phyloP scores from a whole-genome alignment of 2,113 vertebrate species.

The Microcebus murinus region DNA sequence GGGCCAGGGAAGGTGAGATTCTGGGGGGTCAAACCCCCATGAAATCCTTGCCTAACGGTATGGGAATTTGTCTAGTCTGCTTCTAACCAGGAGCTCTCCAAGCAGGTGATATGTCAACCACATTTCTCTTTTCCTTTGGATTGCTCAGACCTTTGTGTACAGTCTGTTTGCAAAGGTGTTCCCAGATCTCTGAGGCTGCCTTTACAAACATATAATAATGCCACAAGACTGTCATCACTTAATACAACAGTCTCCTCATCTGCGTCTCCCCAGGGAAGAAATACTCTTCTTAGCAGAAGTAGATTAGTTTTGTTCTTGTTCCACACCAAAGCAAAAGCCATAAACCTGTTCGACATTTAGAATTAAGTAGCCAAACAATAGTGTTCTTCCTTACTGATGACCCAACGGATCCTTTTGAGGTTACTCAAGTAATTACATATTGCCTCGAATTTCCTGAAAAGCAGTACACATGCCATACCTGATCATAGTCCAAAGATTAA shows the following conservation, averaged over 20 bases:
- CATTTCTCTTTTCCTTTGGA: not conserved
- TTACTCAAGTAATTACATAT: constrained; percentile 19
- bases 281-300: not conserved
- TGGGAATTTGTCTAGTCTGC: not conserved
- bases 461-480: not conserved
- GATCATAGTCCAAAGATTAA: not conserved
- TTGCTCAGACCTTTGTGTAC: not conserved
- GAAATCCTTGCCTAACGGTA: not conserved
- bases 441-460: not conserved
- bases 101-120: not conserved
- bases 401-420: not conserved
- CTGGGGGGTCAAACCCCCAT: not conserved
- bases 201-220: no score
- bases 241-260: not conserved
- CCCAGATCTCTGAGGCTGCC: no score
- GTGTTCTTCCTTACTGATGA: not conserved
- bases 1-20: not conserved
- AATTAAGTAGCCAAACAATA: constrained; percentile 2
- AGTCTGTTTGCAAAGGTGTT: not conserved
- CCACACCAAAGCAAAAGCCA: not conserved
- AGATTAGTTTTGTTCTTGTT: constrained; percentile 8
- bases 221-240: not conserved
- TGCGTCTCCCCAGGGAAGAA: not conserved
- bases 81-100: not conserved
- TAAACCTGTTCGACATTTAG: not conserved